phyloP scores from a whole-genome alignment of 2,797 vertebrate species.

The Urocyon cinereoargenteus region DNA sequence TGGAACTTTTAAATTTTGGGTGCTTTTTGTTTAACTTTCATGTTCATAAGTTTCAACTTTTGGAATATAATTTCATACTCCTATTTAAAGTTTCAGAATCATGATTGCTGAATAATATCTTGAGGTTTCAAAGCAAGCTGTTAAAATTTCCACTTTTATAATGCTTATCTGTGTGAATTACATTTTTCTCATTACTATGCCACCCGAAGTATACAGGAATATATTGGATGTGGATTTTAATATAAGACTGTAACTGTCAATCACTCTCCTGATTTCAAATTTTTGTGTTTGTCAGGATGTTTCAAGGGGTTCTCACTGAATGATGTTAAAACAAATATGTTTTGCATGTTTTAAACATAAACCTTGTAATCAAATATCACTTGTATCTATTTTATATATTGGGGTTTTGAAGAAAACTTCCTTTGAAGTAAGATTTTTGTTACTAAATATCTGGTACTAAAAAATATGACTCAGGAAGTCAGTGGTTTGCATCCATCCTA shows the following conservation, averaged over 20 bases:
- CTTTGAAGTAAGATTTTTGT: neutral
- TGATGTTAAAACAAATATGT: neutral
- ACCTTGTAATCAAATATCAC: neutral
- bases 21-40: constrained; percentile 22
- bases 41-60: neutral
- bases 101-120: neutral
- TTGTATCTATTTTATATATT: constrained; percentile 9
- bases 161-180: neutral
- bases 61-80: neutral
- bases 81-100: neutral
- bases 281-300: neutral
- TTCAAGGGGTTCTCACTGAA: neutral
- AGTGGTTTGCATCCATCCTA: neutral
- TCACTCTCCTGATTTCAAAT: neutral
- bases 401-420: neutral
- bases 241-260: neutral
- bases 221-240: neutral
- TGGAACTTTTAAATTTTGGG: neutral
- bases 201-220: neutral
- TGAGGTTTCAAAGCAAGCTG: neutral
- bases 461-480: neutral
- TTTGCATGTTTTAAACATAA: neutral
- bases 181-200: neutral
- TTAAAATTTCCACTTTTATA: constrained; percentile 2
- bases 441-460: neutral